Base-by-base conservation (phyloP, 2,113 vertebrate species). In the Glareola pratincola region DNA sequence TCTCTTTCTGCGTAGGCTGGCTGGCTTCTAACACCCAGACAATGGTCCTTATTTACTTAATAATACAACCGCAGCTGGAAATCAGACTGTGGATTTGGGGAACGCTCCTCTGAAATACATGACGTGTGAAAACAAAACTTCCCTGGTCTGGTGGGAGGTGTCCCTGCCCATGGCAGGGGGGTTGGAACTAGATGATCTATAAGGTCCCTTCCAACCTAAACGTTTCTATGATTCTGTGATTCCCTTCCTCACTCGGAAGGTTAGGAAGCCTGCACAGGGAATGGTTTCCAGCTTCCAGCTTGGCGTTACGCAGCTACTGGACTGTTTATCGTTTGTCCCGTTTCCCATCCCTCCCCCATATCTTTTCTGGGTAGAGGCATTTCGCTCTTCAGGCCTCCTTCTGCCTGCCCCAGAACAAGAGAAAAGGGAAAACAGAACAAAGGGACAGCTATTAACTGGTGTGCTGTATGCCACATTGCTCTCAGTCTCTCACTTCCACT, bases 1-100 rank as follows among this genome's bases (percentile, higher is more conserved):
- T 72, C 41, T 90, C 50, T 93, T 97, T 94, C 85, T 92, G n/a
- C 45, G 43, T 89, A 64, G 76, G 76, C 82, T 94, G 59, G 77
- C 87, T 76, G 76, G 45, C 50, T 93, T 53, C 36, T 79, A 76
- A 91, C 30, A 89, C 7, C 37, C 80, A 81, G 77, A 92, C 57
- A 68, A 82, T 48, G 47, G 45, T 64, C 71, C 29, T 92, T 88
- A 95, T 67, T 95, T 89, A 79, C 72, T 86, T 93, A 69, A 60
- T 67, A 91, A 90, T 69, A 66, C 19, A 88, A 48, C 51, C 63
- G 48, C 36, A 90, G 88, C 56, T 75, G 84, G 79, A 95, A 90
- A 81, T 72, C 60, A 83, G 57, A 66, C 67, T 2, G 0, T 5
- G 39, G 54, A 83, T 94, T 72, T 29, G 59, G 37, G 68, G 67